Base-by-base conservation (phyloP, 2,888 invertebrate genomes). In the Cepaea hortensis region DNA sequence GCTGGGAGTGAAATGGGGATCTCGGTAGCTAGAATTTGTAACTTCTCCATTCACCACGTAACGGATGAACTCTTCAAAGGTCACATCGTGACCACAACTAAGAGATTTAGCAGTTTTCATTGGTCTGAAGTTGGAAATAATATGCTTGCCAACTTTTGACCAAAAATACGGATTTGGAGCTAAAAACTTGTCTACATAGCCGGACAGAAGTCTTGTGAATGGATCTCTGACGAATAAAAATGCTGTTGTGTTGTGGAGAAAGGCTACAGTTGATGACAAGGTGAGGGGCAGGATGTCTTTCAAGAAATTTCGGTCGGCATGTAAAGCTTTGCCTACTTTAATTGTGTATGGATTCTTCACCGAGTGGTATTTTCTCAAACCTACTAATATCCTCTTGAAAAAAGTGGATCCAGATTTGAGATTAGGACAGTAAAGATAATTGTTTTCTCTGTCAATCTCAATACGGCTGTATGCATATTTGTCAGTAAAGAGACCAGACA, bases 351-450 rank as follows among this genome's bases (percentile, higher is more conserved):
- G 90, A 0, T 88, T 90, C n/a, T 75, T 83, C 62, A 86, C 84
- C 5, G 68, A 70, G 23, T 86, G 84, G 1, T 87, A 77, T 18
- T 86, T 83, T 15, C 86, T 77, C 62, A 89, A 81, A 7, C 88
- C 87, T 50, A 90, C 87, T 11, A 92, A 75, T 61, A 90, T 87
- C 18, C 89, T 87, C 18, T 86, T 89, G 90, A 91, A 90, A 85
- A 92, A 92, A 0, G 91, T 91, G 9, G 92, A 92, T 1, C 91
- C 92, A 9, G 90, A 90, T 81, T 92, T 92, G 68, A 91, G 88
- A 20, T 92, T 88, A 18, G 91, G 91, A 87, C 92, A 92, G 85
- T 90, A 92, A 0, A 91, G 73, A 18, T 91, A 88, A 18, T 80
- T 48, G n/a, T 89, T 83, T 2, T 55, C 65, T 0, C 76, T 75